Base-by-base conservation (phyloP, 2,888 invertebrate species). In the Sclerodermus sp. region DNA sequence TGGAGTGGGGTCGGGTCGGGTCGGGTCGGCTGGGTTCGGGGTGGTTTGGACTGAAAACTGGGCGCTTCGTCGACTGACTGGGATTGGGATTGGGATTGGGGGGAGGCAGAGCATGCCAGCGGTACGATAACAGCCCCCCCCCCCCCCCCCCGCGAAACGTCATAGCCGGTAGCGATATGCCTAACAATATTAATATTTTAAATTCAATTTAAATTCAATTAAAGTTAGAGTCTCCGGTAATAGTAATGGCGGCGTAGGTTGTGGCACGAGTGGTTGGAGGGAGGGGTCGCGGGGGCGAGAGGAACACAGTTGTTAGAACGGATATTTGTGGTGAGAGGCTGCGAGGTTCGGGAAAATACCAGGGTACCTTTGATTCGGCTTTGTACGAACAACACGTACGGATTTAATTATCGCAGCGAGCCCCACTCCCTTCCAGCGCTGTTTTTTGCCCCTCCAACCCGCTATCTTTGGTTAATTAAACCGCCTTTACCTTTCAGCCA, bases 151-250 rank as follows among this genome's bases (percentile, higher is more conserved):
- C 23, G 4, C 38, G 42, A 57, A 49, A 53, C 49, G 57, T 59
- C 59, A 59, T 63, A 51, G 58, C 53, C 55, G 55, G 51, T 30
- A 53, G 58, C 47, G 46, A 55, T 56, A 53, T 53, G 47, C 34
- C 43, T 41, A 45, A 49, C 60, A 57, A 62, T 70, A 71, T 73
- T 71, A 72, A 70, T 72, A 67, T 71, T 73, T 70, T 67, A 67
- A 71, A 72, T 70, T 72, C 68, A 73, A 73, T 73, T 73, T 70
- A 69, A 71, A 72, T 72, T 71, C 68, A 70, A 71, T 73, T 71
- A 71, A 68, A 73, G 62, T 69, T 70, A 51, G 58, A 60, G 58
- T 53, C 50, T 47, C 45, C 37, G 38, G 18, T 45, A 42, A 41
- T 42, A 42, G 44, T 23, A 40, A 31, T 48, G 23, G 30, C n/a